These are phyloP conservation scores for Pangasius macronema DNA, from an alignment of 2,797 vertebrate species.

Conservation along the genomic window DNA sequence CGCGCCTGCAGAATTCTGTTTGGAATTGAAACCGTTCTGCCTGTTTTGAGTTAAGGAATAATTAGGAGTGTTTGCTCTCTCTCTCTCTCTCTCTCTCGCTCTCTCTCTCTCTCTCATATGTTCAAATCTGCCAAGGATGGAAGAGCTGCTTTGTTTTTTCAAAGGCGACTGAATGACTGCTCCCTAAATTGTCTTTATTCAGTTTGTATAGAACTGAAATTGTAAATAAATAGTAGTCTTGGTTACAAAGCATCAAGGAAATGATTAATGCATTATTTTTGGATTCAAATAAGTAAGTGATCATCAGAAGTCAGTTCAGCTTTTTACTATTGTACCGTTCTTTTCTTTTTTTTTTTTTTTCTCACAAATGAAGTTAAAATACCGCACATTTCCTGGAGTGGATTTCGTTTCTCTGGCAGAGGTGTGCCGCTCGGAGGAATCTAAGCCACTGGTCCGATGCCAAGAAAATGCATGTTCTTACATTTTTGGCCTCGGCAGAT, in stretches of 20 bases:
- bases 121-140: slow-evolving; percentile 45
- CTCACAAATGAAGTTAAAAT: slow-evolving; percentile 26
- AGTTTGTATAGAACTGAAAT: slow-evolving; percentile 41
- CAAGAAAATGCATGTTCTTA: slow-evolving; percentile 56
- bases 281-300: slow-evolving; percentile 56
- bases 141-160: slow-evolving; percentile 38
- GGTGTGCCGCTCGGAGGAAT: slow-evolving; percentile 63
- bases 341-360: slow-evolving; percentile 62
- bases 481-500: slow-evolving; percentile 21
- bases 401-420: slow-evolving; percentile 47
- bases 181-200: slow-evolving; percentile 44
- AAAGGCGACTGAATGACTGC: slow-evolving; percentile 33
- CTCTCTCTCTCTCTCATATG: slow-evolving; percentile 20
- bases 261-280: slow-evolving; percentile 74
- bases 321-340: slow-evolving; percentile 65
- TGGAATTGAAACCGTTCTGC: slow-evolving; percentile 53
- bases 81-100: slow-evolving; percentile 31
- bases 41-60: slow-evolving; percentile 57
- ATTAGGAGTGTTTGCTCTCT: slow-evolving; percentile 46
- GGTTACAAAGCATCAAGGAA: slow-evolving; percentile 30
- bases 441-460: slow-evolving; percentile 60
- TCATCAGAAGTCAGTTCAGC: slow-evolving; percentile 63
- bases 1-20: slow-evolving; percentile 48
- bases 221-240: slow-evolving; percentile 45
- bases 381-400: slow-evolving; percentile 31